Conservation (phyloP, 2,888 invertebrate species). For the Seladonia tumulorum region DNA sequence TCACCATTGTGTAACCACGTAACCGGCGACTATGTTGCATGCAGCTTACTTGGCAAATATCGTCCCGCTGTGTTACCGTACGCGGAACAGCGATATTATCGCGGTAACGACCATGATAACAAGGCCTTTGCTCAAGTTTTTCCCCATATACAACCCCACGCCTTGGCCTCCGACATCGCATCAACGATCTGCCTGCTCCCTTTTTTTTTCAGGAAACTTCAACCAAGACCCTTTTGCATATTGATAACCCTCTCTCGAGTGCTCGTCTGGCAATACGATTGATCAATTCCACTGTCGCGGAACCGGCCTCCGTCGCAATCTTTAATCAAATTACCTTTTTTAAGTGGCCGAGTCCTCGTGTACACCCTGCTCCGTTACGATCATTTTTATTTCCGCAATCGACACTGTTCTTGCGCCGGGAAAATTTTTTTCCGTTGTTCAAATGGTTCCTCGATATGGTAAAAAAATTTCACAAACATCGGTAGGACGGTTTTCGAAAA, state of each 20-base stretch:
- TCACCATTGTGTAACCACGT: constrained; percentile 70
- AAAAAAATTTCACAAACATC: no score
- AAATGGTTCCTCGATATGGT: no score
- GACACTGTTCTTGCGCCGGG: fast-evolving
- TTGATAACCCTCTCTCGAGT: not conserved
- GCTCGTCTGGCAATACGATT: constrained; percentile 6
- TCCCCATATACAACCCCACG: constrained; percentile 37
- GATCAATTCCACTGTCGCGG: not conserved
- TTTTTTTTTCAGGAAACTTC: not conserved
- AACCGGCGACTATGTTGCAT: constrained; percentile 63
- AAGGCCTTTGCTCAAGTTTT: constrained; percentile 57
- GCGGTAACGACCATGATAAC: constrained; percentile 69
- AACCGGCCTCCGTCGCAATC: not conserved
- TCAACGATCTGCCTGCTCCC: constrained; percentile 16
- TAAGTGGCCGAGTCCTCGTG: not conserved
- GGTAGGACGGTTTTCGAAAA: no score
- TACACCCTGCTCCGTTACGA: not conserved
- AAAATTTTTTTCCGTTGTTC: no score
- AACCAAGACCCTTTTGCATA: not conserved
- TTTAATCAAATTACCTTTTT: not conserved
- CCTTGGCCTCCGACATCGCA: constrained; percentile 16
- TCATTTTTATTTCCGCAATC: not conserved
- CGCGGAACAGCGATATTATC: constrained; percentile 67
- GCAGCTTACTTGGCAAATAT: constrained; percentile 68
- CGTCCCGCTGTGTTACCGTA: constrained; percentile 53